Conservation (phyloP, 2,113 vertebrate species). For the Pionites leucogaster region DNA sequence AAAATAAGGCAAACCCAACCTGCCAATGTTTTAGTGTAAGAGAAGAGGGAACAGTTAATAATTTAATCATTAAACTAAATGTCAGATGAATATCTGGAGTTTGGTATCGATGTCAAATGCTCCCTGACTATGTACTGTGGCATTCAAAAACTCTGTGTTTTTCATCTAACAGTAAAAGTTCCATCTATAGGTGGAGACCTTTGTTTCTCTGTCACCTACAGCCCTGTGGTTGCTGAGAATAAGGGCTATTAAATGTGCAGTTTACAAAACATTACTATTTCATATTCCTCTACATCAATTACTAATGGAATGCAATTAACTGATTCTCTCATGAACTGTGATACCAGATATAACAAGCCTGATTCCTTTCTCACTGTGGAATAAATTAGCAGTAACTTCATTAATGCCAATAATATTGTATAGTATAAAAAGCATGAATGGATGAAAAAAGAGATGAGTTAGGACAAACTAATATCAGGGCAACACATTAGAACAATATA, state of each 20-base stretch:
- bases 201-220: not conserved
- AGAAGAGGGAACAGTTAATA: not conserved
- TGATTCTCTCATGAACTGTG: slow-evolving; percentile 13
- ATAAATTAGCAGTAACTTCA: slow-evolving; percentile 54
- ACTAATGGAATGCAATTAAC: slow-evolving; percentile 57
- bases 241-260: not conserved
- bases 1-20: not conserved
- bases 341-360: slow-evolving; percentile 29
- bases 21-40: not conserved
- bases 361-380: slow-evolving; percentile 28
- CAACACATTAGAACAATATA: not conserved
- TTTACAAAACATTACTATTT: slow-evolving; percentile 51
- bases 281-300: slow-evolving; percentile 34
- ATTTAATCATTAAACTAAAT: not conserved
- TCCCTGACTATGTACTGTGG: accelerated
- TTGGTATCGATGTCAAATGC: not conserved
- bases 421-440: slow-evolving; percentile 15
- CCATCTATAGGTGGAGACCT: not conserved
- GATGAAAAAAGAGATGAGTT: not conserved
- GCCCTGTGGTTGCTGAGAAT: not conserved
- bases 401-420: slow-evolving; percentile 20
- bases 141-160: not conserved
- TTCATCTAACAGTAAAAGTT: not conserved
- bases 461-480: not conserved
- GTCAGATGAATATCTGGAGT: not conserved